These are phyloP conservation scores for Drosophila ambigua DNA, from an alignment of 1,140 invertebrate species.

Conservation along the genomic window DNA sequence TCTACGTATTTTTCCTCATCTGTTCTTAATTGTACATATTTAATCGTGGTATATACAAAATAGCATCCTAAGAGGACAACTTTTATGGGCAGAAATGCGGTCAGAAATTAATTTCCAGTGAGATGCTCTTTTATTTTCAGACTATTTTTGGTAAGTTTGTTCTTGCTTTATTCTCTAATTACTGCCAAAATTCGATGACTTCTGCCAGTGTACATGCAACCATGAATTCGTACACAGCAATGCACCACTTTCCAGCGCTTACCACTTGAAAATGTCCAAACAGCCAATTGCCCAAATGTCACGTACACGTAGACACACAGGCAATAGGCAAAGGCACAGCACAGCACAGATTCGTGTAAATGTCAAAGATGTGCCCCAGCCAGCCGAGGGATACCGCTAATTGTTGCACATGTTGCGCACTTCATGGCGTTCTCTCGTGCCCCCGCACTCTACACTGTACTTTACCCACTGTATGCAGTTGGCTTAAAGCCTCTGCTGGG, in stretches of 20 bases:
- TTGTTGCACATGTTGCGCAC: conserved; percentile 67
- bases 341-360: conserved; percentile 23
- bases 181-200: neutral
- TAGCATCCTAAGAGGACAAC: too few species aligned
- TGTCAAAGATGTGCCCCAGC: conserved; percentile 30
- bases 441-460: neutral
- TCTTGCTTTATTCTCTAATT: too few species aligned
- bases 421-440: conserved; percentile 24
- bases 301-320: conserved; percentile 50
- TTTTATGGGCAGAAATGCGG: too few species aligned
- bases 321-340: neutral
- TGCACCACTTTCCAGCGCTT: conserved; percentile 10
- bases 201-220: neutral
- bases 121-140: too few species aligned
- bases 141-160: neutral
- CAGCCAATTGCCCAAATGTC: conserved; percentile 73
- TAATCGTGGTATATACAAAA: too few species aligned
- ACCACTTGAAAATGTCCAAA: conserved; percentile 51
- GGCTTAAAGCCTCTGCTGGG: conserved; percentile 42
- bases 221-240: neutral
- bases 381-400: conserved; percentile 50
- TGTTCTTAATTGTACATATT: too few species aligned
- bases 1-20: too few species aligned
- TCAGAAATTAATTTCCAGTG: too few species aligned
- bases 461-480: conserved; percentile 46